A percentile compares a stretch with the other conserved stretches of the same genome.
These are phyloP conservation scores for Lysiphlebus fabarum DNA, from an alignment of 1,140 invertebrate genomes.

Conservation along the genomic window DNA sequence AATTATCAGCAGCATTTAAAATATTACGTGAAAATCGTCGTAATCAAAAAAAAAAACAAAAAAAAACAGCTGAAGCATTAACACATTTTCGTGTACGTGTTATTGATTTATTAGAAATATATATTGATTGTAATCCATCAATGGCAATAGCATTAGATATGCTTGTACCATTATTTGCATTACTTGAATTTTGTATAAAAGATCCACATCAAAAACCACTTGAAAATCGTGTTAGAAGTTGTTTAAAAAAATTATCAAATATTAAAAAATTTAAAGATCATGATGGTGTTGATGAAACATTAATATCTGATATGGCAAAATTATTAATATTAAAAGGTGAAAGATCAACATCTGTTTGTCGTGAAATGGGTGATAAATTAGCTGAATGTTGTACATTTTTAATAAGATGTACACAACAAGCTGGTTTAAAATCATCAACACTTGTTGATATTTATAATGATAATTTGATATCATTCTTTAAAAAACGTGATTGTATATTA, in stretches of 20 bases:
- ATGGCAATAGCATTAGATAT: constrained; percentile 66
- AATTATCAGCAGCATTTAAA: constrained; percentile 68
- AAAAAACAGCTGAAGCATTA: constrained; percentile 62
- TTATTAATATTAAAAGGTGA: constrained; percentile 63
- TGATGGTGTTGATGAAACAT: constrained; percentile 58
- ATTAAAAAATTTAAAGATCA: constrained; percentile 62
- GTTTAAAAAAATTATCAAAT: constrained; percentile 61
- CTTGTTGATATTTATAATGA: constrained; percentile 56
- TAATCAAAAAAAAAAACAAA: constrained; percentile 63
- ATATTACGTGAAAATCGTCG: constrained; percentile 61
- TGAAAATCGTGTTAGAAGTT: constrained; percentile 60
- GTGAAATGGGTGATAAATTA: constrained; percentile 66
- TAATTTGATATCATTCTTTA: constrained; percentile 59
- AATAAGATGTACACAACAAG: constrained; percentile 59
- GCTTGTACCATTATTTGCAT: constrained; percentile 63
- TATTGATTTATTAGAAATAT: constrained; percentile 69
- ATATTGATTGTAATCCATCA: constrained; percentile 64
- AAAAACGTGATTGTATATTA: constrained; percentile 62
- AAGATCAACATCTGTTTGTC: constrained; percentile 62
- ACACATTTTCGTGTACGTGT: constrained; percentile 69
- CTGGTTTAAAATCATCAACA: constrained; percentile 38
- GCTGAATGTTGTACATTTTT: constrained; percentile 66
- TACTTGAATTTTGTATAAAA: constrained; percentile 66
- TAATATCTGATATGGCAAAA: constrained; percentile 56
- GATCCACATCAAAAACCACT: constrained; percentile 67